phyloP scores from a whole-genome alignment of 1,140 invertebrate species.

The Drosophila miranda region DNA sequence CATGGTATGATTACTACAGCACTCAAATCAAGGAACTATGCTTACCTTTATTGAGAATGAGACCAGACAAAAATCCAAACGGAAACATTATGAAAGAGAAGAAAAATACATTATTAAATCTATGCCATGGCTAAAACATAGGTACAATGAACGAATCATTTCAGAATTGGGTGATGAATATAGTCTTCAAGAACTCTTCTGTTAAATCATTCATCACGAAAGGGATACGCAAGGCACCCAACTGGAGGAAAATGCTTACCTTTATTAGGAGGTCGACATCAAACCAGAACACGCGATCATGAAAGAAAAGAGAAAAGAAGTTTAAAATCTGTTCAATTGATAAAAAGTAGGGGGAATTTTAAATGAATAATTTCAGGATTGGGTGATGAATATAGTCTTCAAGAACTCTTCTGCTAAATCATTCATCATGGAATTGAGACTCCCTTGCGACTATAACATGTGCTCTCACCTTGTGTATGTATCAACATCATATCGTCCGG shows the following conservation, averaged over 20 bases:
- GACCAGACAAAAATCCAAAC: not conserved
- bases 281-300: constrained; percentile 10
- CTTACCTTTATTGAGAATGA: constrained; percentile 41
- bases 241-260: constrained; percentile 2
- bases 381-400: constrained; percentile 82
- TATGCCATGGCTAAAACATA: too few species aligned
- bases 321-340: constrained; percentile 23
- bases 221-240: not conserved
- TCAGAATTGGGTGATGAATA: constrained; percentile 71
- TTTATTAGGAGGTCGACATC: not conserved
- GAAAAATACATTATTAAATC: constrained; percentile 2
- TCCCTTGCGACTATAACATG: not conserved
- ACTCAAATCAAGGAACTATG: not conserved
- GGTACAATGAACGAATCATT: not conserved
- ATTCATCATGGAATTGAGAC: constrained; percentile 49
- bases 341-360: not conserved
- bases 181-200: constrained; percentile 72
- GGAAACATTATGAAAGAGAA: not conserved
- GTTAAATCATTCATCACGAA: constrained; percentile 49
- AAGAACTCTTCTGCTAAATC: constrained; percentile 75
- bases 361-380: constrained; percentile 51
- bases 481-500: not conserved
- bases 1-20: constrained; percentile 21
- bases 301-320: constrained; percentile 28
- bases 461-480: constrained; percentile 37